phyloP scores from a whole-genome alignment of 1,140 invertebrate species.

The Phymastichus coffea region DNA sequence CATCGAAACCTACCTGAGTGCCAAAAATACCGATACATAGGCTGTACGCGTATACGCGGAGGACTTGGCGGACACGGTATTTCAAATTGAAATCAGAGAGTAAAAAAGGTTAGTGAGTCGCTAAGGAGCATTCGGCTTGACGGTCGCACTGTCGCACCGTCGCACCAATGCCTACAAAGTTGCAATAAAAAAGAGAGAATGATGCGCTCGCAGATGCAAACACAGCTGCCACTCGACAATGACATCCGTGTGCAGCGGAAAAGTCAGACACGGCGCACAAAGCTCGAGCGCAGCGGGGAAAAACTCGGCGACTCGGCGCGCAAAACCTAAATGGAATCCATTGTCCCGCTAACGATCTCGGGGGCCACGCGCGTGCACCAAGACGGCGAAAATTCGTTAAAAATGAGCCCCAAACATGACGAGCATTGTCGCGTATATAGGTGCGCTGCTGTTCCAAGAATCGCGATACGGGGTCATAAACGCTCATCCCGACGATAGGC shows the following conservation, averaged over 20 bases:
- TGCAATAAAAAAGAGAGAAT: not conserved
- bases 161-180: too few relatives aligned
- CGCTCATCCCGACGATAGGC: not conserved
- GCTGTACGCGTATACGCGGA: too few relatives aligned
- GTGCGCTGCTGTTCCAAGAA: not conserved
- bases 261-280: not conserved
- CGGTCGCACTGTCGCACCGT: too few relatives aligned
- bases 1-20: too few relatives aligned
- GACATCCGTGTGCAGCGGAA: too few relatives aligned
- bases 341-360: not conserved
- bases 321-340: not conserved
- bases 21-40: too few relatives aligned
- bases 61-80: too few relatives aligned
- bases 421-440: not conserved
- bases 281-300: not conserved
- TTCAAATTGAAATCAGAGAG: conserved; percentile 19
- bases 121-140: too few relatives aligned
- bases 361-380: not conserved
- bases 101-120: not conserved
- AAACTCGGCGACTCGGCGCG: not conserved
- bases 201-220: not conserved
- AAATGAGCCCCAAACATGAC: conserved; percentile 14
- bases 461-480: not conserved
- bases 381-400: conserved; percentile 23
- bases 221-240: too few relatives aligned